Conservation (phyloP, 2,113 vertebrate species). For the Laticauda laticaudata region DNA sequence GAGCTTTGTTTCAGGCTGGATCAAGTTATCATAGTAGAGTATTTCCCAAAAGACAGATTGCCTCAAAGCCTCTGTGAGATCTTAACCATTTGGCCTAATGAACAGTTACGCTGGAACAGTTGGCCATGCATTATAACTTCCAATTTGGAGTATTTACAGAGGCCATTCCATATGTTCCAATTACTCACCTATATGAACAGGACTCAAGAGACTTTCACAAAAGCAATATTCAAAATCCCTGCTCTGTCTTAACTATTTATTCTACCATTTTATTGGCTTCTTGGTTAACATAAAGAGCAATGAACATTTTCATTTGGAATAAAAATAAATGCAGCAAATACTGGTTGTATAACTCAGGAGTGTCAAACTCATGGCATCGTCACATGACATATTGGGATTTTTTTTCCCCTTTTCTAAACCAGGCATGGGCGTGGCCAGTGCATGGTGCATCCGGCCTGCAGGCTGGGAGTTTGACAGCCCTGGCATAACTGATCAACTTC, state of each 20-base stretch:
- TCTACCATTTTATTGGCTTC: neutral
- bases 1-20: neutral
- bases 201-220: neutral
- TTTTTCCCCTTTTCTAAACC: accelerated
- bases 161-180: neutral
- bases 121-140: neutral
- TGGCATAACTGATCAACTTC: neutral
- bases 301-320: neutral
- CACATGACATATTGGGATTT: too few species aligned
- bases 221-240: neutral
- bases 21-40: neutral
- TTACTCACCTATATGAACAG: neutral
- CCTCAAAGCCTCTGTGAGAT: neutral
- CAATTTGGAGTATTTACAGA: neutral
- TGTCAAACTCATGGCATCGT: too few species aligned
- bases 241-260: neutral
- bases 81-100: neutral
- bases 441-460: too few species aligned
- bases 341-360: neutral
- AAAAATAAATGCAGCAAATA: neutral
- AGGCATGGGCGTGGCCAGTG: too few species aligned
- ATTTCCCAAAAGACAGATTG: neutral
- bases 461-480: too few species aligned
- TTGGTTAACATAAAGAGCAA: neutral
- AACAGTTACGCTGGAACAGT: neutral